A percentile compares a stretch with the other conserved stretches of the same genome.
These are phyloP conservation scores for Pogonophryne albipinna DNA, from an alignment of 2,797 vertebrate genomes.

Conservation along the genomic window DNA sequence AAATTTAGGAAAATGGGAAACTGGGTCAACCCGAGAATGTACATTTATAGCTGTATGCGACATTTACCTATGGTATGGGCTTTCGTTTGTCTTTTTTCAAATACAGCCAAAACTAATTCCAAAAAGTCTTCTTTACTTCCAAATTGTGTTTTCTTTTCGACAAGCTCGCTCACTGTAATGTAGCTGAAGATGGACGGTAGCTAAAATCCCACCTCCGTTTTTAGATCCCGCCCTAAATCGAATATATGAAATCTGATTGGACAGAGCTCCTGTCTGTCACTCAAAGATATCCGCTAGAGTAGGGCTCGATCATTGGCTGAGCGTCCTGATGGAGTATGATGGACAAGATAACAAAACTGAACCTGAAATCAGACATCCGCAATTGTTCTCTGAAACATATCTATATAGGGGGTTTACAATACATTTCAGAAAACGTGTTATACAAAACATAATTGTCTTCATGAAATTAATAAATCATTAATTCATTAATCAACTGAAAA, in stretches of 20 bases:
- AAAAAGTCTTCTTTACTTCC: constrained; percentile 85
- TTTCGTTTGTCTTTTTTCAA: constrained; percentile 85
- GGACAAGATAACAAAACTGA: constrained; percentile 8
- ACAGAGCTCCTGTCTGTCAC: constrained; percentile 31
- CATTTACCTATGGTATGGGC: constrained; percentile 84
- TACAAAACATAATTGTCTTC: too few relatives aligned
- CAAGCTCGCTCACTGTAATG: constrained; percentile 85
- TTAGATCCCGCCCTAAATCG: constrained; percentile 67
- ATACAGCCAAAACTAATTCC: constrained; percentile 82
- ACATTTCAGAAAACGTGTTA: too few relatives aligned
- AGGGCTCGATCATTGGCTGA: constrained; percentile 59
- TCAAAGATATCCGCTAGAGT: constrained; percentile 63
- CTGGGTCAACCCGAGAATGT: constrained; percentile 76
- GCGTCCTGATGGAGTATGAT: constrained; percentile 44
- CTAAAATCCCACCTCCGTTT: constrained; percentile 80
- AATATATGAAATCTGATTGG: constrained; percentile 66
- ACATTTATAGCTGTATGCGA: constrained; percentile 76
- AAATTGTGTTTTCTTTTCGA: constrained; percentile 86
- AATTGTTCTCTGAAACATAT: background rate
- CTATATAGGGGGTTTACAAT: too few relatives aligned
- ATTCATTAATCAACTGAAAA: too few relatives aligned
- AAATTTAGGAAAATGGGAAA: constrained; percentile 83
- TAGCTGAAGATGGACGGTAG: constrained; percentile 89
- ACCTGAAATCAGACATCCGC: background rate
- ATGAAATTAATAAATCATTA: too few relatives aligned